Base-by-base conservation (phyloP, 2,888 invertebrate species). In the Caenorhabditis drosophilae region DNA sequence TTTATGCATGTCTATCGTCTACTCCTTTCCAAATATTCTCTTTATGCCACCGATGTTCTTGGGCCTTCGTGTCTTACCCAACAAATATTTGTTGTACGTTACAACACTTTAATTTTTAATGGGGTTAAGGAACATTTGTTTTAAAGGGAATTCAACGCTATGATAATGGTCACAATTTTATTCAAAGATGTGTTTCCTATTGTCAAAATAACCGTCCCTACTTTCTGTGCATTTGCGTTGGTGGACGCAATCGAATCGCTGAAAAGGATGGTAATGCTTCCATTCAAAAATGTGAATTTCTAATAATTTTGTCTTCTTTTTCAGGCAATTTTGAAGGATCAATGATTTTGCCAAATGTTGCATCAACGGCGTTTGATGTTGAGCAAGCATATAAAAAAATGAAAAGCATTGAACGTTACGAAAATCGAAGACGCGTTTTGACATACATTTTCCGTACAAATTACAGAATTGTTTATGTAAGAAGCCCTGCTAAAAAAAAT, bases 221-320 rank as follows among this genome's bases (percentile, higher is more conserved):
- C n/a, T 63, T 54, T 23, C 55, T 63, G 22, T 53, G 53, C 15
- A 58, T 63, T 25, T 57, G 57, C 16, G 31, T 45, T 45, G 45
- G 18, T 27, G 45, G 31, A 12, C 42, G 42, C 18, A n/a, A 40
- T 3, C n/a, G 40, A 40, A 40, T 40, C n/a, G 16, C 40, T 2
- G 40, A 40, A 40, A 40, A 18, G 20, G 40, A 40, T 18, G 40
- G n/a, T n/a, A n/a, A n/a, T n/a, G n/a, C n/a, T n/a, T n/a, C n/a
- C n/a, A n/a, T n/a, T n/a, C n/a, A n/a, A n/a, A n/a, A n/a, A n/a
- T n/a, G n/a, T n/a, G n/a, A n/a, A n/a, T n/a, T n/a, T n/a, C n/a
- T n/a, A n/a, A n/a, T n/a, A n/a, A n/a, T n/a, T n/a, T n/a, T n/a
- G n/a, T n/a, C n/a, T n/a, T n/a, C n/a, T n/a, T n/a, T n/a, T n/a